A percentile compares a stretch with the other conserved stretches of the same genome.
Conservation (phyloP, 2,888 invertebrate species). For the Agriotes lineatus region DNA sequence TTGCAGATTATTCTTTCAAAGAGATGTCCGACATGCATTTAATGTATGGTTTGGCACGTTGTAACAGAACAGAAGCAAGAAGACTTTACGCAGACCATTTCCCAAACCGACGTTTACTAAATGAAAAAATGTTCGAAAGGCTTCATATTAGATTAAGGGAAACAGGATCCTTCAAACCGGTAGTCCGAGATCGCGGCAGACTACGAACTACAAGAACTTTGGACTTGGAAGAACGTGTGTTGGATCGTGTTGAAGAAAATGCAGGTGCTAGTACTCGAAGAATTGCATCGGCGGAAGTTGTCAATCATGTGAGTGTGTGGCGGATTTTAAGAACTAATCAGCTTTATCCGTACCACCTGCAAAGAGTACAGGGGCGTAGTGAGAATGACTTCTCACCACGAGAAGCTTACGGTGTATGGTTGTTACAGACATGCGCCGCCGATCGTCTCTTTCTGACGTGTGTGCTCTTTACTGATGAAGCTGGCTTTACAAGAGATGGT, state of each 20-base stretch:
- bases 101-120: no score
- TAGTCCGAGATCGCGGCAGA: neutral
- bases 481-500: neutral
- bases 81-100: no score
- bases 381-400: no score
- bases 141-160: no score
- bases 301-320: neutral
- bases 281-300: neutral
- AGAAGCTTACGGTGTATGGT: neutral
- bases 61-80: no score
- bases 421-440: neutral
- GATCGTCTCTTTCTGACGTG: neutral
- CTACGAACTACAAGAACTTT: neutral
- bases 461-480: neutral
- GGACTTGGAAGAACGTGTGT: no score
- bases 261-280: neutral
- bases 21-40: no score
- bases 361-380: no score
- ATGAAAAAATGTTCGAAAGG: no score
- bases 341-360: neutral
- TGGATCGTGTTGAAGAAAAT: no score
- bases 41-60: no score
- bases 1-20: no score
- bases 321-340: neutral
- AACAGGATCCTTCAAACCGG: neutral